Base-by-base conservation (phyloP, 2,888 invertebrate species). In the Aspidiotus destructor region DNA sequence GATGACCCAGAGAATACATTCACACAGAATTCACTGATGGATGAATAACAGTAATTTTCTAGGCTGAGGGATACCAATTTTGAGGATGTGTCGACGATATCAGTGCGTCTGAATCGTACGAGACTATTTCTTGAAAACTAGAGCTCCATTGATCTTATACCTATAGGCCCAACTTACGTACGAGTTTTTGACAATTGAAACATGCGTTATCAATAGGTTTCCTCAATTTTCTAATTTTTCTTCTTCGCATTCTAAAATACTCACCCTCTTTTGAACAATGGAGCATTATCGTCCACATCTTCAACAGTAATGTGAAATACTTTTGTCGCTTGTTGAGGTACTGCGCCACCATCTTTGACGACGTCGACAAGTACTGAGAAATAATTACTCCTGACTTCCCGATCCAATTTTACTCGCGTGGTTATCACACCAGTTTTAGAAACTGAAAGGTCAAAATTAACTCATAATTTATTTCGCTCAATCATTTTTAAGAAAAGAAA, bases 261-360 rank as follows among this genome's bases (percentile, higher is more conserved):
- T 81, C 76, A 88, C 88, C 73, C 84, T 70, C 89, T 79, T 9
- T 79, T 80, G 73, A 91, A 89, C 70, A 83, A 81, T 0, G 90
- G 89, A 71, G 84, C 84, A 74, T 90, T 88, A 75, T 91, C 90
- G 74, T 91, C 90, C 11, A 88, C 83, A 73, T 91, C 90, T 3
- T 83, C 80, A 0, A 89, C 81, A 62, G 81, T 79, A 15, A 75
- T 72, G 52, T 83, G 83, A 0, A 89, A 80, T 0, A 88, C 83
- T 63, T 87, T 80, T 0, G 88, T 86, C 0, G 85, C 84, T 71
- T 86, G 86, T 73, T 89, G 89, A 11, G 86, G 85, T 0, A 90
- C 89, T 60, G 84, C 82, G 0, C 92, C 92, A 70, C 85, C 81
- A 75, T 92, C 92, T 55, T 85, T 83, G 7, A 88, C 90, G 28